Conservation (phyloP, 2,888 invertebrate genomes). For the Syrphus vitripennis region DNA sequence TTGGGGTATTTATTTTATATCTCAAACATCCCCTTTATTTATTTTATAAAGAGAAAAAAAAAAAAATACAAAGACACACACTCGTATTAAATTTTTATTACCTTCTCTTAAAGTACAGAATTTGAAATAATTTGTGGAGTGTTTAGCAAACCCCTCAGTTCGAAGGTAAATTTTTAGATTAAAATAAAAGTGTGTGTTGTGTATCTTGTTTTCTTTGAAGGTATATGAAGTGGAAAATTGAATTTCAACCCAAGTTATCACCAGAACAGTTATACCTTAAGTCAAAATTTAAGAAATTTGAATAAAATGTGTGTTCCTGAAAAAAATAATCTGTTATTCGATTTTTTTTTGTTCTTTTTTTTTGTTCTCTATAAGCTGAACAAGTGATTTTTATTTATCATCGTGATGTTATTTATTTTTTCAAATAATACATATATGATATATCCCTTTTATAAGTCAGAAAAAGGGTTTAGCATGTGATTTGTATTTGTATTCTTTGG, state of each 20-base stretch:
- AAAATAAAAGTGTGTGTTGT: background rate
- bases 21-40: too few relatives aligned
- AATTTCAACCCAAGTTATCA: constrained; percentile 11
- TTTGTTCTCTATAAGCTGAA: background rate
- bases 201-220: constrained; percentile 8
- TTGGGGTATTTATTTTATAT: too few relatives aligned
- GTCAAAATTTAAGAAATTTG: constrained; percentile 27
- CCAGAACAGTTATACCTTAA: constrained; percentile 9
- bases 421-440: background rate
- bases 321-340: background rate
- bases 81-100: too few relatives aligned
- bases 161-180: background rate
- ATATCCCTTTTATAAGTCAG: background rate
- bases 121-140: background rate
- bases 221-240: constrained; percentile 43
- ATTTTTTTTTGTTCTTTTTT: background rate
- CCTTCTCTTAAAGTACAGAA: background rate
- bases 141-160: background rate
- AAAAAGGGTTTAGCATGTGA: background rate
- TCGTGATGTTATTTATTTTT: background rate
- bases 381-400: background rate
- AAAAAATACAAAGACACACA: too few relatives aligned
- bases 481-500: background rate
- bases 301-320: constrained; percentile 5
- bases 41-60: too few relatives aligned